phyloP scores from a whole-genome alignment of 1,140 invertebrate genomes.

The Caenorhabditis inopinata region DNA sequence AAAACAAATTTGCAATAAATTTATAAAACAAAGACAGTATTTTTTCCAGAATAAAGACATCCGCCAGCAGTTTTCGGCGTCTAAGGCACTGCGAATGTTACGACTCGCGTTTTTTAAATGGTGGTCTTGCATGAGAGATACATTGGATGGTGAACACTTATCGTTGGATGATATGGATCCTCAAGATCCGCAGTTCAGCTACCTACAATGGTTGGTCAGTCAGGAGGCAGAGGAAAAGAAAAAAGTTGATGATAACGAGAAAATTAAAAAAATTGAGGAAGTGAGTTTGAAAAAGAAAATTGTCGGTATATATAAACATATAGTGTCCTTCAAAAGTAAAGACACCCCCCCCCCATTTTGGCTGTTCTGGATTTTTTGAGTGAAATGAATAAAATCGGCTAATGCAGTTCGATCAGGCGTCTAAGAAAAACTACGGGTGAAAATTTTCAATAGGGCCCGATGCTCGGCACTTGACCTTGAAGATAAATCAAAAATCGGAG shows the following conservation, averaged over 20 bases:
- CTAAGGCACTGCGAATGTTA: not conserved
- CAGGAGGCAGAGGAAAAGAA: not conserved
- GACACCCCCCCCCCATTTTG: too few relatives aligned
- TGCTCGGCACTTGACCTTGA: too few relatives aligned
- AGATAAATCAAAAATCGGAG: too few relatives aligned
- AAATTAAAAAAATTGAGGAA: not conserved
- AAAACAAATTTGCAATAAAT: too few relatives aligned
- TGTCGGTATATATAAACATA: too few relatives aligned
- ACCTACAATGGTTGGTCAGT: constrained; percentile 4
- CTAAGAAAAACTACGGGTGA: too few relatives aligned
- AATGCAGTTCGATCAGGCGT: too few relatives aligned
- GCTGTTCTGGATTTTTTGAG: too few relatives aligned
- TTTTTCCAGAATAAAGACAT: not conserved
- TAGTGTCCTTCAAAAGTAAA: too few relatives aligned
- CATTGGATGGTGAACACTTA: not conserved
- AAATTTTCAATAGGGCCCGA: too few relatives aligned
- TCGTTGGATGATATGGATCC: constrained; percentile 10
- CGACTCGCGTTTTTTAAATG: constrained; percentile 1
- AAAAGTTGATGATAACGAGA: not conserved
- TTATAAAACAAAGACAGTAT: too few relatives aligned
- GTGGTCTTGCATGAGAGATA: not conserved
- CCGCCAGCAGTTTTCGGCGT: not conserved
- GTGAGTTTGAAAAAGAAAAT: not conserved
- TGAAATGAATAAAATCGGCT: too few relatives aligned
- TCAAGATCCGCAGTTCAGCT: not conserved